Percentiles rank a stretch among this genome's conserved stretches.
Evolutionary conservation across 2,888 invertebrate genomes (phyloP).

Genomic region (Amphimallon solstitiale): DNA sequence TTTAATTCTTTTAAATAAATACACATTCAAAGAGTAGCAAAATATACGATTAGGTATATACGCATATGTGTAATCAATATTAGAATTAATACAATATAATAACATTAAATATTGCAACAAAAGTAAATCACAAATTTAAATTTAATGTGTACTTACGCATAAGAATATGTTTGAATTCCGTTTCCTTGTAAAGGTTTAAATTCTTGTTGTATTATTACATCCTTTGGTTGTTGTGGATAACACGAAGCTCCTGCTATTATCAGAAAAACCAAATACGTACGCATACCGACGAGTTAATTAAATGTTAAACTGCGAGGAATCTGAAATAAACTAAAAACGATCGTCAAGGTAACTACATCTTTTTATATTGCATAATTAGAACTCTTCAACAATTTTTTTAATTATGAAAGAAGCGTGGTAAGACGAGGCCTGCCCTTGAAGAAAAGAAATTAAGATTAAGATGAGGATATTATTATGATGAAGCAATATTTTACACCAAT

Average conservation of each 20-base stretch:
- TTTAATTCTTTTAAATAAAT: too few relatives aligned
- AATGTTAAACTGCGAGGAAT: not conserved
- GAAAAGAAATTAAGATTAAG: not conserved
- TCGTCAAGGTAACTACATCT: conserved; percentile 7
- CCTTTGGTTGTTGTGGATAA: conserved; percentile 14
- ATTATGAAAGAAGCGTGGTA: not conserved
- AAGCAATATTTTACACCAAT: too few relatives aligned
- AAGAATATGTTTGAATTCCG: conserved; percentile 7
- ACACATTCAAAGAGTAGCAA: too few relatives aligned
- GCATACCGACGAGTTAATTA: not conserved
- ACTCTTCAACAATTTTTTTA: conserved; percentile 3
- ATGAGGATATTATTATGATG: not conserved
- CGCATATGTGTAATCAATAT: too few relatives aligned
- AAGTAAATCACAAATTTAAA: too few relatives aligned
- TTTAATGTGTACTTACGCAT: conserved; percentile 8
- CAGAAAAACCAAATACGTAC: not conserved
- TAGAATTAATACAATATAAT: too few relatives aligned
- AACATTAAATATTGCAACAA: too few relatives aligned
- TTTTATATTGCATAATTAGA: conserved; percentile 9
- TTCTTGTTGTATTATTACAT: conserved; percentile 20
- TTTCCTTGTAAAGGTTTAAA: conserved; percentile 5
- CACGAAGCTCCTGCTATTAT: not conserved
- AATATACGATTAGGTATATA: too few relatives aligned
- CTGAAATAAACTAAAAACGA: conserved; percentile 5
- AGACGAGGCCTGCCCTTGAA: conserved; percentile 10